phyloP scores from a whole-genome alignment of 1,140 invertebrate genomes.

The Hetaerina americana region DNA sequence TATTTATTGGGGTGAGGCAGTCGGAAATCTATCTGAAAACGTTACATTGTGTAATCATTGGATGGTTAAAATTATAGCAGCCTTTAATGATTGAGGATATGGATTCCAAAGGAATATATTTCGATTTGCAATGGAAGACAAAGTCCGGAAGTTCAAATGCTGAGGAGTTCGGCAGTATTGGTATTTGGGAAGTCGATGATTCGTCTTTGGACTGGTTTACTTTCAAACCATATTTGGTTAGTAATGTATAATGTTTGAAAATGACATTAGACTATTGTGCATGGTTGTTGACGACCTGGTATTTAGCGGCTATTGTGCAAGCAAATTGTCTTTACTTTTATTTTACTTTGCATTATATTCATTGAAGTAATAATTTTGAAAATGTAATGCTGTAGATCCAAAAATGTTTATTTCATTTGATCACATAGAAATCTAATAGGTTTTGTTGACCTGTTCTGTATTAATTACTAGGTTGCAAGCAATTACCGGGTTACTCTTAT shows the following conservation, averaged over 20 bases:
- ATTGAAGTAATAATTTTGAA: no score
- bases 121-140: constrained; percentile 28
- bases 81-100: neutral
- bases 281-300: no score
- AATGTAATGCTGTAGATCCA: no score
- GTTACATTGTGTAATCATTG: neutral
- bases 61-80: neutral
- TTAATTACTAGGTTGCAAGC: no score
- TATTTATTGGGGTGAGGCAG: neutral
- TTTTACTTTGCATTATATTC: no score
- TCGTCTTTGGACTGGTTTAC: constrained; percentile 25
- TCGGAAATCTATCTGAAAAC: neutral
- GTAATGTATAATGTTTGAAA: constrained; percentile 16
- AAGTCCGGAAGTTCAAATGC: constrained; percentile 17
- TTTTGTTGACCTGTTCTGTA: no score
- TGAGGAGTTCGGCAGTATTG: constrained; percentile 24
- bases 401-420: no score
- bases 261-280: constrained; percentile 26
- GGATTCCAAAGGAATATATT: constrained; percentile 21
- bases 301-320: no score
- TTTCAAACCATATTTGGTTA: constrained; percentile 30
- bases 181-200: constrained; percentile 26
- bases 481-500: no score
- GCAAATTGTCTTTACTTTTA: no score
- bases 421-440: no score